These are phyloP conservation scores for Epistrophella euchroma DNA, from an alignment of 2,888 invertebrate genomes.

Conservation along the genomic window DNA sequence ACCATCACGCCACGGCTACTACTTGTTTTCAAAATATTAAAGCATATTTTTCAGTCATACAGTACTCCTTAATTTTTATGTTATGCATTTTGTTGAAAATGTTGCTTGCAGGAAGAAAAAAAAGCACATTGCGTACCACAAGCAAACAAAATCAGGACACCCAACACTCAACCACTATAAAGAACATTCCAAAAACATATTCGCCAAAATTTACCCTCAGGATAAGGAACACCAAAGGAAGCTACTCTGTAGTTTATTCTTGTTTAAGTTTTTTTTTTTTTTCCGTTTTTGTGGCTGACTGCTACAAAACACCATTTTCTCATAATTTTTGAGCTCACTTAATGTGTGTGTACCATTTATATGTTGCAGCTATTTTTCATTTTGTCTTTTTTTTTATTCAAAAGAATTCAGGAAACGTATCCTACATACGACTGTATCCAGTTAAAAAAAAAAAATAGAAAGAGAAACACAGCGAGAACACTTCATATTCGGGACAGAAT, in stretches of 20 bases:
- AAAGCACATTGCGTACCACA: neutral
- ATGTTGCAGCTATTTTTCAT: constrained; percentile 56
- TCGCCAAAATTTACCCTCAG: constrained; percentile 16
- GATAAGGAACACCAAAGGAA: constrained; percentile 25
- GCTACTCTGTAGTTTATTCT: neutral
- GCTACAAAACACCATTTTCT: constrained; percentile 51
- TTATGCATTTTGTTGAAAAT: neutral
- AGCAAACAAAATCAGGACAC: neutral
- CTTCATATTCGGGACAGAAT: constrained; percentile 26
- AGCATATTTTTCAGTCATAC: neutral
- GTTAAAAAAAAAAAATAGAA: neutral
- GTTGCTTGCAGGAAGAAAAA: neutral
- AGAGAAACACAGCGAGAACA: constrained; percentile 6
- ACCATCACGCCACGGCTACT: no score
- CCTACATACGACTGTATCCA: constrained; percentile 2
- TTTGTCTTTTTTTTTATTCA: neutral
- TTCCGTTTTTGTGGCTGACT: constrained; percentile 28
- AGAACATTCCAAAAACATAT: constrained; percentile 8
- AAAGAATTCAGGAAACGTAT: constrained; percentile 5
- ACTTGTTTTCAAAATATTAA: no score
- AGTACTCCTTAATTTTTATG: neutral
- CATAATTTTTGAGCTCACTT: constrained; percentile 56
- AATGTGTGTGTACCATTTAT: constrained; percentile 34
- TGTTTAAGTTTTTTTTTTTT: neutral
- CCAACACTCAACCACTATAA: constrained; percentile 13